phyloP scores from a whole-genome alignment of 2,888 invertebrate genomes.

The Harpalus rufipes region DNA sequence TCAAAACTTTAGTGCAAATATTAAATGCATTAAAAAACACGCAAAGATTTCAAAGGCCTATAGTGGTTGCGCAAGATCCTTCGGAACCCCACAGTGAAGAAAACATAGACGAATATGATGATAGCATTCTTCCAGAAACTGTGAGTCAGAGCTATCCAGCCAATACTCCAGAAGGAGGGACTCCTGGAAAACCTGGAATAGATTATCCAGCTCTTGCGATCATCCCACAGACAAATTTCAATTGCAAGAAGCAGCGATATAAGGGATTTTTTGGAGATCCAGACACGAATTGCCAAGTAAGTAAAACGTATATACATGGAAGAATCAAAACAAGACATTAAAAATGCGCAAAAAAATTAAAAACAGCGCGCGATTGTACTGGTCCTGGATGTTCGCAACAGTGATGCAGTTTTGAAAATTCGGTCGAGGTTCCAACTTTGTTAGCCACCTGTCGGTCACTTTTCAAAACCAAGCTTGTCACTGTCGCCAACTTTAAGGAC shows the following conservation, averaged over 20 bases:
- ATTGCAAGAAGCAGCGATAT: constrained; percentile 91
- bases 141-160: constrained; percentile 75
- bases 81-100: constrained; percentile 71
- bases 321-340: background rate
- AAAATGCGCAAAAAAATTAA: background rate
- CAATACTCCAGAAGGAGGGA: constrained; percentile 80
- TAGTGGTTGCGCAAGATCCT: constrained; percentile 74
- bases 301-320: constrained; percentile 9
- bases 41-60: constrained; percentile 75
- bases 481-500: too few species aligned
- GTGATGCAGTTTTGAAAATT: too few species aligned
- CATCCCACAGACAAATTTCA: constrained; percentile 88
- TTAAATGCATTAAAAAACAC: constrained; percentile 83
- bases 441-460: too few species aligned
- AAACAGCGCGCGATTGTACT: too few species aligned
- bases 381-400: too few species aligned
- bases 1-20: constrained; percentile 87
- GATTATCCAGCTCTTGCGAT: constrained; percentile 89
- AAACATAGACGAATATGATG: constrained; percentile 71
- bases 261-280: constrained; percentile 95
- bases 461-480: too few species aligned
- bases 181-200: constrained; percentile 85
- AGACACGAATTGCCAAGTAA: constrained; percentile 90
- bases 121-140: constrained; percentile 71
- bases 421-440: too few species aligned